Evolutionary conservation across 1,140 invertebrate genomes (phyloP).

Genomic region (Bathynomus jamesi): DNA sequence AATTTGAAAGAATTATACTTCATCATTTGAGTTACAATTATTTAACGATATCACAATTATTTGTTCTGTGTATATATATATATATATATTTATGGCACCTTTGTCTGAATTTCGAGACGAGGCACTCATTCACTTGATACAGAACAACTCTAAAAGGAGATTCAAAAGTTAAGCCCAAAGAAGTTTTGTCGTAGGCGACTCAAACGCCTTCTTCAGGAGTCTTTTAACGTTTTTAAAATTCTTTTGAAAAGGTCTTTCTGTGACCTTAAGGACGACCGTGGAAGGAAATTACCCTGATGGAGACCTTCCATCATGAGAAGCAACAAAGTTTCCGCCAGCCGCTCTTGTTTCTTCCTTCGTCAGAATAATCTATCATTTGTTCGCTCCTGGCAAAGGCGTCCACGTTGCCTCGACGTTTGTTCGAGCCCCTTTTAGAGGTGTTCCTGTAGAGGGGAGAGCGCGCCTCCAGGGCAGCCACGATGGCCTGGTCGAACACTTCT

Average conservation of each 20-base stretch:
- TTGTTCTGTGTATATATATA: too few species aligned
- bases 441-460: conserved; percentile 12
- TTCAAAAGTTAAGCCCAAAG: not conserved
- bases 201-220: too few species aligned
- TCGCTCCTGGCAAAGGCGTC: conserved; percentile 3
- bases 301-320: not conserved
- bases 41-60: too few species aligned
- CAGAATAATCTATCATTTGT: conserved; percentile 20
- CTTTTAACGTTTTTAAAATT: too few species aligned
- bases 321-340: conserved; percentile 34
- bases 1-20: too few species aligned
- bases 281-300: not conserved
- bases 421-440: conserved; percentile 16
- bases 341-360: conserved; percentile 20
- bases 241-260: too few species aligned
- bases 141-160: not conserved
- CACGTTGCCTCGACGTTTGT: conserved; percentile 1
- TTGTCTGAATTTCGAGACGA: too few species aligned
- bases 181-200: not conserved
- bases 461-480: conserved; percentile 27
- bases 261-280: not conserved
- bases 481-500: conserved; percentile 50
- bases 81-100: too few species aligned
- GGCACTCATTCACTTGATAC: too few species aligned
- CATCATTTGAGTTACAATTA: too few species aligned